Base-by-base conservation (phyloP, 2,888 invertebrate genomes). In the Opisthograptis luteolata region DNA sequence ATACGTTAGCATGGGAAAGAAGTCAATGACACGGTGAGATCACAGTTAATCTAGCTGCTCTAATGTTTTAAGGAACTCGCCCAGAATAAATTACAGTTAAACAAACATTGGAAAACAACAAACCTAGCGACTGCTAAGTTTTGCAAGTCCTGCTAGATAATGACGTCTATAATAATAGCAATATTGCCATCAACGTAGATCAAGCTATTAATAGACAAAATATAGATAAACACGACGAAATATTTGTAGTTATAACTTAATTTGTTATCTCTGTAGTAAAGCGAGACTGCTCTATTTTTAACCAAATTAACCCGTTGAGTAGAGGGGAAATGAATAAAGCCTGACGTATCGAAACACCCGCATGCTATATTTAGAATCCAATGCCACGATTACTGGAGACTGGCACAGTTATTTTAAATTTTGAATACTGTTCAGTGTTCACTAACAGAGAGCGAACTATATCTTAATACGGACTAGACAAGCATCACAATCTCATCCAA, bases 321-420 rank as follows among this genome's bases (percentile, higher is more conserved):
- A 44, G 35, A 14, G 37, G 40, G 53, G 40, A 60, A 59, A 40
- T 58, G 39, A 48, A 39, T 48, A 39, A 49, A 54, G 55, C 37
- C 43, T 49, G 43, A 58, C 32, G 28, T 25, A 58, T 51, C 46
- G 44, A 31, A 52, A 52, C 20, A 56, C 63, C 63, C 61, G 63
- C 58, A 62, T 63, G 51, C 53, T 62, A 62, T 58, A 53, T 60
- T 51, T 55, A 51, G 60, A 58, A 46, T 13, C 44, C 65, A 65
- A 65, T 63, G 63, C 53, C 58, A 40, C 31, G 35, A 24, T 27
- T 20, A 22, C 34, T 55, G 51, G 39, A 54, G 49, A 22, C 34
- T 55, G 51, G 39, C 56, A 51, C 27, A 30, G 35, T 43, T 52
- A 42, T 34, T 39, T 42, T 41, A 30, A 47, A 45, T 55, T 54